Percentiles rank a stretch among this genome's conserved stretches.
Evolutionary conservation across 2,113 vertebrate genomes (phyloP).

Genomic region (Cynoglossus semilaevis): DNA sequence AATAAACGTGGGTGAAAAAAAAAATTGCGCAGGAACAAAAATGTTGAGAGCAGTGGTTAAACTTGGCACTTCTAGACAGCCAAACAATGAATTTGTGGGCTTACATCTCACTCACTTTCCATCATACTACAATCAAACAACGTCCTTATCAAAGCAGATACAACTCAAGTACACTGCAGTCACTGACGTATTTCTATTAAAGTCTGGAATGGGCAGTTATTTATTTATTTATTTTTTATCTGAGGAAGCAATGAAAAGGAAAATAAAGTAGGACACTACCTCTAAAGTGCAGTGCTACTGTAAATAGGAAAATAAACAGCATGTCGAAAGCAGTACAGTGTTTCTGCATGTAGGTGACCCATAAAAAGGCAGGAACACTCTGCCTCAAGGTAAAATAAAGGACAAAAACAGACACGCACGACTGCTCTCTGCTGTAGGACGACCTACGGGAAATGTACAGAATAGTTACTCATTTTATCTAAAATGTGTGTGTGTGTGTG

Average conservation of each 20-base stretch:
- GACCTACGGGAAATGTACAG: conserved; percentile 11
- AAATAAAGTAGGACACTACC: conserved; percentile 50
- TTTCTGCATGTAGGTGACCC: conserved; percentile 63
- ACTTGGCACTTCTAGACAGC: conserved; percentile 25
- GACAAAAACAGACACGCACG: conserved; percentile 44
- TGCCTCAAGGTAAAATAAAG: conserved; percentile 61
- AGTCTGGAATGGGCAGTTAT: not conserved
- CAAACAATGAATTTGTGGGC: conserved; percentile 25
- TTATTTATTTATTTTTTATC: conserved; percentile 3
- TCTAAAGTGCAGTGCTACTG: conserved; percentile 48
- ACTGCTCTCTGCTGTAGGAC: conserved; percentile 17
- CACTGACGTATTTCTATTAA: conserved; percentile 35
- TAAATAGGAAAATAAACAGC: conserved; percentile 60
- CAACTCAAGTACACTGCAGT: conserved; percentile 1
- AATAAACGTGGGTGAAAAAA: conserved; percentile 45
- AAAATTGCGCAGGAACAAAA: conserved; percentile 45
- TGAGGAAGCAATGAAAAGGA: conserved; percentile 2
- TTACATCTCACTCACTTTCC: conserved; percentile 13
- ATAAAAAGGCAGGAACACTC: conserved; percentile 54
- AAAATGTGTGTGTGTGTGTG: too few relatives aligned
- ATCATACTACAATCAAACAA: conserved; percentile 23
- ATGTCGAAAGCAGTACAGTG: conserved; percentile 26
- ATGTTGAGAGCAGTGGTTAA: conserved; percentile 41
- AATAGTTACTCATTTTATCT: conserved; percentile 3
- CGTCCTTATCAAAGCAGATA: conserved; percentile 25